Conservation (phyloP, 1,140 invertebrate genomes). For the Megalonaias nervosa region DNA sequence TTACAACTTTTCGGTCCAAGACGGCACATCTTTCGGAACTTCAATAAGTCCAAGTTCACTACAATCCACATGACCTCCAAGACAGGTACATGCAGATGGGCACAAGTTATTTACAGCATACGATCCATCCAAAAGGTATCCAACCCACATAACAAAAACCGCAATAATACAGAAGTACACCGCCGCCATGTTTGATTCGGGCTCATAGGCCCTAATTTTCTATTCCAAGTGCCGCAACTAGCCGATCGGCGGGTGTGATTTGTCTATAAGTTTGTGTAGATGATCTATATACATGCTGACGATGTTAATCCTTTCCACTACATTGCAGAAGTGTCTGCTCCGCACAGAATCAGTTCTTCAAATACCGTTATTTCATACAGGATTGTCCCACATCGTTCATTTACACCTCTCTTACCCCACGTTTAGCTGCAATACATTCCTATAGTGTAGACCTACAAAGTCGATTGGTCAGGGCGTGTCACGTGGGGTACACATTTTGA, state of each 20-base stretch:
- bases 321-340: conserved; percentile 21
- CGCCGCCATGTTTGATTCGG: conserved; percentile 40
- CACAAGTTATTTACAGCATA: conserved; percentile 18
- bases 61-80: conserved; percentile 35
- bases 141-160: conserved; percentile 33
- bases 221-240: conserved; percentile 17
- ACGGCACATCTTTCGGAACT: conserved; percentile 31
- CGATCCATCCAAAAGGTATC: conserved; percentile 4
- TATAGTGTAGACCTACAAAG: conserved; percentile 25
- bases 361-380: background rate
- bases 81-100: conserved; percentile 34
- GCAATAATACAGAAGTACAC: conserved; percentile 36
- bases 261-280: background rate
- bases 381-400: conserved; percentile 17
- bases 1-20: conserved; percentile 28
- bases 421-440: conserved; percentile 39
- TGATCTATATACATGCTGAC: conserved; percentile 1
- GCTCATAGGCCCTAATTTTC: conserved; percentile 22
- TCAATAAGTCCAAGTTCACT: conserved; percentile 28
- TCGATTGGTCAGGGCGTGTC: conserved; percentile 32
- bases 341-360: background rate
- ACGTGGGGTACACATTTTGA: conserved; percentile 36
- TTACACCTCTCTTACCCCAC: conserved; percentile 37
- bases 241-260: conserved; percentile 6
- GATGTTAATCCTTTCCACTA: background rate